Conservation (phyloP, 2,888 invertebrate genomes). For the Tiliacea citrago region DNA sequence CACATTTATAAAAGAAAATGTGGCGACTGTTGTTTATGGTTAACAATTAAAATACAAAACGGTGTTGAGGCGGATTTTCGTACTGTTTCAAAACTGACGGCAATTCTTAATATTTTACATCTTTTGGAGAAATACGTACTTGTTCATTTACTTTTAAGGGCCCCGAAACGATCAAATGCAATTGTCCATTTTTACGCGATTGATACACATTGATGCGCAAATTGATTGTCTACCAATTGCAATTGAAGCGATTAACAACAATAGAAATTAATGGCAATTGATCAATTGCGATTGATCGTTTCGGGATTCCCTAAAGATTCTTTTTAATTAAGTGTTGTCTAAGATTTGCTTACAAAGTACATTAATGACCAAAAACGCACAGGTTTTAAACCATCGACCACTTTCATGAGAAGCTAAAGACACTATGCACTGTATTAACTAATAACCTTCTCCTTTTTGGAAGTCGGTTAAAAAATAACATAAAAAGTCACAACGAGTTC, state of each 20-base stretch:
- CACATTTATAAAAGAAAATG: constrained; percentile 42
- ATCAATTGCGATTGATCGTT: too few species aligned
- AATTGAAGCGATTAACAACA: too few species aligned
- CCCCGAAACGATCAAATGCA: too few species aligned
- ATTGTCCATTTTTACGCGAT: too few species aligned
- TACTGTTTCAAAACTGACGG: constrained; percentile 16
- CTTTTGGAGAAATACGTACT: not conserved
- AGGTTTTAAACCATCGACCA: not conserved
- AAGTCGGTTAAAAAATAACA: too few species aligned
- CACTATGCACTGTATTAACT: too few species aligned
- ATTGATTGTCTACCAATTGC: too few species aligned
- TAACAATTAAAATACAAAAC: constrained; percentile 46
- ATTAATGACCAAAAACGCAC: not conserved
- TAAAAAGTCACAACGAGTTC: not conserved
- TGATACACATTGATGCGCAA: too few species aligned
- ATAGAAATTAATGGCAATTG: too few species aligned
- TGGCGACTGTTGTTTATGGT: constrained; percentile 45
- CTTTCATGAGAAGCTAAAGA: not conserved
- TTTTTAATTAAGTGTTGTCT: not conserved
- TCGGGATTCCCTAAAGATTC: not conserved
- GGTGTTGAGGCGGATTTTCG: constrained; percentile 27
- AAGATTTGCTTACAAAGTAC: not conserved
- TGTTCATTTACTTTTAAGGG: too few species aligned
- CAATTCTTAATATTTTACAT: constrained; percentile 18
- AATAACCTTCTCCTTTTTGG: too few species aligned